Conservation (phyloP, 2,888 invertebrate genomes). For the Caenorhabditis virilis region DNA sequence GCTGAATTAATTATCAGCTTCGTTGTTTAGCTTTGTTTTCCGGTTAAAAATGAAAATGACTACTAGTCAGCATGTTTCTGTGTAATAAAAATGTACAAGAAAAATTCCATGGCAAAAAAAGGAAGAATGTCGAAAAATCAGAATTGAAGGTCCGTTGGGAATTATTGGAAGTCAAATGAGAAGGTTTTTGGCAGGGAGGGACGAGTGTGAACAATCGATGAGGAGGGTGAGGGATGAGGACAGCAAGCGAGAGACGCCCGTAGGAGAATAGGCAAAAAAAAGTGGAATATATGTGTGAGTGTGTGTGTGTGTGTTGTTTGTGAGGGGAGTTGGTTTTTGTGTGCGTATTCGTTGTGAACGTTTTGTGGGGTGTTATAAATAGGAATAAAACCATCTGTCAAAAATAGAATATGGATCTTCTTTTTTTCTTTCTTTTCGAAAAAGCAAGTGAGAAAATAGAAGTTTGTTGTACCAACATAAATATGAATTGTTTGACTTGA, state of each 20-base stretch:
- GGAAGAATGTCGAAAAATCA: neutral
- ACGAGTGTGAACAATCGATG: constrained; percentile 4
- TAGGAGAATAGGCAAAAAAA: neutral
- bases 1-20: no score
- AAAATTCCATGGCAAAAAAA: neutral
- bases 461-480: no score
- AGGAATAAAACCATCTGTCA: no score
- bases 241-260: neutral
- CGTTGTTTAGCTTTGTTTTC: no score
- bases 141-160: constrained; percentile 1
- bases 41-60: no score
- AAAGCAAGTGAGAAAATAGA: no score
- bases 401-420: no score
- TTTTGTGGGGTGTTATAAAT: no score
- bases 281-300: neutral
- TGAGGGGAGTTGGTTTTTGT: neutral
- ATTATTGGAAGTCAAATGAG: neutral
- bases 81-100: neutral
- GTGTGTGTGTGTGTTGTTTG: neutral
- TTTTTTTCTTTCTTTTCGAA: no score
- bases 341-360: neutral
- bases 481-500: no score
- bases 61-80: no score
- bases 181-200: neutral
- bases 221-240: constrained; percentile 1